Evolutionary conservation across 2,797 vertebrate species (phyloP).

Genomic region (Heterohyrax brucei): DNA sequence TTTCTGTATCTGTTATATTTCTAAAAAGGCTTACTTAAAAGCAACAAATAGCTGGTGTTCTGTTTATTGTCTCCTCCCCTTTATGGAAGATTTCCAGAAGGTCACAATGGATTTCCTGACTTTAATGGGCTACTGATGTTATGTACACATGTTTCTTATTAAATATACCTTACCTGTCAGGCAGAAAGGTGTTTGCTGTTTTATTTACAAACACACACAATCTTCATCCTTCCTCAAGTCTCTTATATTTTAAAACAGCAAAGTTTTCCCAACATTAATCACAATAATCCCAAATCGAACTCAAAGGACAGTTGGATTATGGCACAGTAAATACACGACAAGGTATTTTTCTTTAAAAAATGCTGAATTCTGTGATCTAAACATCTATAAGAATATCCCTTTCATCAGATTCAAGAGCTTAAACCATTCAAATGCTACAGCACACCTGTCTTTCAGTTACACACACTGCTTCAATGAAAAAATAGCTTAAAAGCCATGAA

Average conservation of each 20-base stretch:
- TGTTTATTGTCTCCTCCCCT: not conserved
- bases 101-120: not conserved
- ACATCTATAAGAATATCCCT: constrained; percentile 39
- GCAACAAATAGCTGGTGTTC: constrained; percentile 3
- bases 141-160: constrained; percentile 60
- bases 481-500: constrained; percentile 74
- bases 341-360: constrained; percentile 66
- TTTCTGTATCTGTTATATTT: not conserved
- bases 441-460: constrained; percentile 65
- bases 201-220: not conserved
- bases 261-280: constrained; percentile 70
- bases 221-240: constrained; percentile 6
- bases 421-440: constrained; percentile 55
- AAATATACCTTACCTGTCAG: constrained; percentile 35
- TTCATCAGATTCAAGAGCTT: constrained; percentile 58
- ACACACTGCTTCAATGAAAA: constrained; percentile 58
- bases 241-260: constrained; percentile 53
- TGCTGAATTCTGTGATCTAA: constrained; percentile 31
- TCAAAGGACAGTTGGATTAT: constrained; percentile 24
- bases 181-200: constrained; percentile 28
- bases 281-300: constrained; percentile 65
- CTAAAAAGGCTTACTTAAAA: constrained; percentile 47
- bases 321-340: constrained; percentile 57
- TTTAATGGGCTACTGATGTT: constrained; percentile 47
- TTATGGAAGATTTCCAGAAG: not conserved